Evolutionary conservation across 2,888 invertebrate species (phyloP).

Genomic region (Parnassius glacialis): DNA sequence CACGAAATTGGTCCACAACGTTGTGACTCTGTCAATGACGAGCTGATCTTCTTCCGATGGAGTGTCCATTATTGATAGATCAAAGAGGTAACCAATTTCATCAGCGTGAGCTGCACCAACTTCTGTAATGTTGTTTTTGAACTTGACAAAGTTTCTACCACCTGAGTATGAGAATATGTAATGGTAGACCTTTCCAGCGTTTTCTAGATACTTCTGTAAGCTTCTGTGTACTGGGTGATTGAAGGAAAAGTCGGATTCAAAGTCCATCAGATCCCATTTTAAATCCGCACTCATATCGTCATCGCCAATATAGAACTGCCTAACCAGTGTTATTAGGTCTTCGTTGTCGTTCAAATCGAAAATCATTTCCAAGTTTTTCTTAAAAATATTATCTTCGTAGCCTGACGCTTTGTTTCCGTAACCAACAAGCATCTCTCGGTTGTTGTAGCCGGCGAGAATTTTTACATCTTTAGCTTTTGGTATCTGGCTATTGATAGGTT

Average conservation of each 20-base stretch:
- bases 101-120: slow-evolving; percentile 49
- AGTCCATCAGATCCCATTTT: slow-evolving; percentile 39
- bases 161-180: slow-evolving; percentile 57
- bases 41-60: slow-evolving; percentile 43
- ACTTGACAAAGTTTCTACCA: slow-evolving; percentile 38
- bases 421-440: slow-evolving; percentile 42
- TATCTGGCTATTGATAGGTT: slow-evolving; percentile 33
- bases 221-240: slow-evolving; percentile 46
- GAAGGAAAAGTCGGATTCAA: slow-evolving; percentile 51
- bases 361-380: background rate
- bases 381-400: background rate
- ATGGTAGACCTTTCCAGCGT: slow-evolving; percentile 41
- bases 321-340: slow-evolving; percentile 36
- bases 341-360: slow-evolving; percentile 30
- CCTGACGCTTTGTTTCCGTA: slow-evolving; percentile 1
- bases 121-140: slow-evolving; percentile 32
- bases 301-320: slow-evolving; percentile 53
- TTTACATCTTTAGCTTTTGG: slow-evolving; percentile 37
- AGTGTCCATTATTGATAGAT: slow-evolving; percentile 30
- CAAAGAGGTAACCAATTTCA: slow-evolving; percentile 56
- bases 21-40: slow-evolving; percentile 51
- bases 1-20: slow-evolving; percentile 22
- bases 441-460: slow-evolving; percentile 46
- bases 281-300: slow-evolving; percentile 34
- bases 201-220: slow-evolving; percentile 37